phyloP scores from a whole-genome alignment of 1,140 invertebrate genomes.

The Pseudobourletiella spinata region DNA sequence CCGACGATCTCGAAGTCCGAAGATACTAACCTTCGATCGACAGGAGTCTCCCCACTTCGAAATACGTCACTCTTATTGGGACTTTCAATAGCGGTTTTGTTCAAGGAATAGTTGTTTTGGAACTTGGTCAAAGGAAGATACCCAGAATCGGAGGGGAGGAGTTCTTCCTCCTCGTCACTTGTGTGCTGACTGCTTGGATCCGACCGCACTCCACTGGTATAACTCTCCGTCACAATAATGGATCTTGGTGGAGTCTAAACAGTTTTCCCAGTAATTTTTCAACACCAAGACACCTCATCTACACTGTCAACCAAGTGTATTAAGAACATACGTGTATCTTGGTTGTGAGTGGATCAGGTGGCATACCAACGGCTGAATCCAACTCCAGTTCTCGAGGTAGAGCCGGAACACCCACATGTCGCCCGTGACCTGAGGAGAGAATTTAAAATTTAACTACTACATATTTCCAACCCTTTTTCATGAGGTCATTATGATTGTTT shows the following conservation, averaged over 20 bases:
- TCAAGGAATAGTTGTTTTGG: slow-evolving; percentile 13
- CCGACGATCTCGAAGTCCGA: neutral
- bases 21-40: slow-evolving; percentile 10
- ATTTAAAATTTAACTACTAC: neutral
- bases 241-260: slow-evolving; percentile 37
- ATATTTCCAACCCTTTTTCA: neutral
- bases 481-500: slow-evolving; percentile 36
- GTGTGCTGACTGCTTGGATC: slow-evolving; percentile 8
- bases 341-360: slow-evolving; percentile 55
- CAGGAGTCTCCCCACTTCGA: slow-evolving; percentile 6
- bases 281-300: neutral
- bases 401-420: slow-evolving; percentile 65
- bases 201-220: slow-evolving; percentile 4
- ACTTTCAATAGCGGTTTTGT: neutral
- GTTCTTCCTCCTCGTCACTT: slow-evolving; percentile 30
- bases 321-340: slow-evolving; percentile 54
- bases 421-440: slow-evolving; percentile 55
- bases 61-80: neutral
- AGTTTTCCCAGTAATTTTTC: slow-evolving; percentile 3
- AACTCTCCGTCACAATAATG: slow-evolving; percentile 33
- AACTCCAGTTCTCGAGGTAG: slow-evolving; percentile 71
- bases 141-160: no score
- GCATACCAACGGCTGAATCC: slow-evolving; percentile 61
- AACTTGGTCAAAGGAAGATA: no score
- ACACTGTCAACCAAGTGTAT: no score